Percentiles rank a stretch among this genome's conserved stretches.
phyloP scores from a whole-genome alignment of 2,888 invertebrate genomes.

The Troides helena region DNA sequence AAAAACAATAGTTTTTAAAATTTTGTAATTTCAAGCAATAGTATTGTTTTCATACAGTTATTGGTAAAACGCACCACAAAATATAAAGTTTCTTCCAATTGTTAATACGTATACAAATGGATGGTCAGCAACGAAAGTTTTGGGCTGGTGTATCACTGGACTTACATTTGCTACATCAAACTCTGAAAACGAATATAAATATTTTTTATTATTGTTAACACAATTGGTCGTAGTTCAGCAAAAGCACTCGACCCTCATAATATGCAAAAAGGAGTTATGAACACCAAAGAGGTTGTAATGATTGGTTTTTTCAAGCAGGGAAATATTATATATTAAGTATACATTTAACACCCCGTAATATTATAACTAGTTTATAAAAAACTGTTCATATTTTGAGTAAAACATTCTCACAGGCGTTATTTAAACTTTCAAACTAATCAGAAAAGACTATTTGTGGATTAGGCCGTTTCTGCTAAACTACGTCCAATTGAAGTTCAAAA shows the following conservation, averaged over 20 bases:
- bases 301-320: neutral
- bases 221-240: too few relatives aligned
- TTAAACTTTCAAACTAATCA: too few relatives aligned
- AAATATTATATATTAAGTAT: neutral
- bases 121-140: conserved; percentile 47
- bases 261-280: too few relatives aligned
- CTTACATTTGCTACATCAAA: conserved; percentile 37
- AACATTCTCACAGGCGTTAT: too few relatives aligned
- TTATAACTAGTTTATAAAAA: too few relatives aligned
- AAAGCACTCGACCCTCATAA: too few relatives aligned
- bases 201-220: neutral
- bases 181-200: conserved; percentile 32
- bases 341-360: too few relatives aligned
- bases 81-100: conserved; percentile 38
- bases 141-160: conserved; percentile 28
- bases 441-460: too few relatives aligned
- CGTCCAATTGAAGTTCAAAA: too few relatives aligned
- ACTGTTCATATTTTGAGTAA: too few relatives aligned
- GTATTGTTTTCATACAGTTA: conserved; percentile 36
- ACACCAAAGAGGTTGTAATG: neutral
- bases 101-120: conserved; percentile 49
- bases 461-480: too few relatives aligned
- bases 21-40: neutral
- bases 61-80: conserved; percentile 46
- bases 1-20: neutral